Evolutionary conservation across 2,888 invertebrate species (phyloP).

Genomic region (Agrotis clavis): DNA sequence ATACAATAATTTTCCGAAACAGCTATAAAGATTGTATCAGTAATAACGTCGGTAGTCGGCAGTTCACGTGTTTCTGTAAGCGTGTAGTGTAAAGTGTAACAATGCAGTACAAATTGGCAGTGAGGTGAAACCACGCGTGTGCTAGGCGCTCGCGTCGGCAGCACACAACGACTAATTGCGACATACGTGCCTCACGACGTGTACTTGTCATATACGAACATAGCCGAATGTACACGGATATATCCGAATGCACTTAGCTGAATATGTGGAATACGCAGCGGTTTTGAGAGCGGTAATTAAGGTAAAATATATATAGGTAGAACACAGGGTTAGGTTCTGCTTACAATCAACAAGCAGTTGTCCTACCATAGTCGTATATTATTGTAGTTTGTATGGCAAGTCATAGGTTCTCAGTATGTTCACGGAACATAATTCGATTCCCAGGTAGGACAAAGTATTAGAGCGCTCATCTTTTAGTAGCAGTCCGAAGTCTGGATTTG

Average conservation of each 20-base stretch:
- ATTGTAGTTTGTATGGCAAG: not conserved
- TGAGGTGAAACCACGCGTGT: constrained; percentile 78
- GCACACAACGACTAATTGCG: constrained; percentile 77
- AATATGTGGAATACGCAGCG: constrained; percentile 28
- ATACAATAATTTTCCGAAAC: constrained; percentile 47
- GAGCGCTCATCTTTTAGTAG: not conserved
- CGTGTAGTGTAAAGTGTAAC: constrained; percentile 70
- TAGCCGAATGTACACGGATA: constrained; percentile 24
- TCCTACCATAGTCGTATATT: no score
- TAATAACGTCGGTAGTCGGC: constrained; percentile 34
- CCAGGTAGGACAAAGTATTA: not conserved
- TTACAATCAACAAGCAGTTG: not conserved
- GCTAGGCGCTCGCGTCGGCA: constrained; percentile 67
- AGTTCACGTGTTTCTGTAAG: constrained; percentile 51
- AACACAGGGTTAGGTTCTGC: not conserved
- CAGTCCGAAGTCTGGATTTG: not conserved
- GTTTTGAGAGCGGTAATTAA: constrained; percentile 42
- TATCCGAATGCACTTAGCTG: constrained; percentile 47
- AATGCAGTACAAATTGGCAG: constrained; percentile 82
- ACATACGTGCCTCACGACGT: constrained; percentile 68
- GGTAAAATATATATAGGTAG: not conserved
- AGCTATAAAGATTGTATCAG: constrained; percentile 37
- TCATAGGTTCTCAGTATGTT: not conserved
- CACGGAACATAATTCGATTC: not conserved
- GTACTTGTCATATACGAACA: constrained; percentile 54